Percentiles rank a stretch among this genome's conserved stretches.
Conservation (phyloP, 2,888 invertebrate species). For the Atethmia centrago region DNA sequence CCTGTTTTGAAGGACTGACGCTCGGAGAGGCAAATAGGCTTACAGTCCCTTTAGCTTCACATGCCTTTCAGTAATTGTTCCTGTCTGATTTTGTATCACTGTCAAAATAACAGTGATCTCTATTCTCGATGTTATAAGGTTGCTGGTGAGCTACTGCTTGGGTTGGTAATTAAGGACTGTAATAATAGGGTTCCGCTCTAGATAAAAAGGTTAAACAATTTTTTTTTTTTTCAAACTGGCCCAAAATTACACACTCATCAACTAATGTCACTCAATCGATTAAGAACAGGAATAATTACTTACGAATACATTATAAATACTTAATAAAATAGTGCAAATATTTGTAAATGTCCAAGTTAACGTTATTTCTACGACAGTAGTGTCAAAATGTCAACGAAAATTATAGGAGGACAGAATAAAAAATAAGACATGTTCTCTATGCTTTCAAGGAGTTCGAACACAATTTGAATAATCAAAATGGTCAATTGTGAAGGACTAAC, state of each 20-base stretch:
- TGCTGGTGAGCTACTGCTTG: background rate
- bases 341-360: slow-evolving; percentile 56
- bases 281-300: slow-evolving; percentile 23
- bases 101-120: background rate
- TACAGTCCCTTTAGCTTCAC: too few species aligned
- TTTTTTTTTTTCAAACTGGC: background rate
- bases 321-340: slow-evolving; percentile 36
- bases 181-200: background rate
- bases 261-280: background rate
- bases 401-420: slow-evolving; percentile 26
- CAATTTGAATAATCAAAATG: background rate
- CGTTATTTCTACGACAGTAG: slow-evolving; percentile 15
- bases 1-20: background rate
- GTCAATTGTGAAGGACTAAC: background rate
- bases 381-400: background rate
- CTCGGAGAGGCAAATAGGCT: background rate
- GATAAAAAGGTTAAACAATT: background rate
- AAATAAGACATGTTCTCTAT: background rate
- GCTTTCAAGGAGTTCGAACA: slow-evolving; percentile 27
- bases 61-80: background rate
- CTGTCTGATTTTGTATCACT: background rate
- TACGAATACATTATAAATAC: slow-evolving; percentile 64
- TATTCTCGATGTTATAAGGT: background rate
- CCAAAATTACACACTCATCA: background rate
- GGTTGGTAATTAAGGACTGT: background rate